Evolutionary conservation across 2,797 vertebrate species (phyloP).

Genomic region (Helicolenus hilgendorfi): DNA sequence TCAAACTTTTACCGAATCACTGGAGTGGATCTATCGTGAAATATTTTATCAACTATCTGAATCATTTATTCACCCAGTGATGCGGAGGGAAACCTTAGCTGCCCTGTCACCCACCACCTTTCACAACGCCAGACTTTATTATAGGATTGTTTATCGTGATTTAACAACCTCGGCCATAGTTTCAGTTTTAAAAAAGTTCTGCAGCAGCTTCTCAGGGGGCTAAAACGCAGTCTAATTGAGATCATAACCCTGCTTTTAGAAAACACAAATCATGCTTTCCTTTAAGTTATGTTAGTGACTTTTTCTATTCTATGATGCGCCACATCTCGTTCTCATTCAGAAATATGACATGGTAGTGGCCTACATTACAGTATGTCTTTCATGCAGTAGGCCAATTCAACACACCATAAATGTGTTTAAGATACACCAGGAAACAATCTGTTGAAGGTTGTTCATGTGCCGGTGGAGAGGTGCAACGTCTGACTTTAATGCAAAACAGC

Average conservation of each 20-base stretch:
- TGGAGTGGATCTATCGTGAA: conserved; percentile 36
- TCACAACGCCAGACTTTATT: not conserved
- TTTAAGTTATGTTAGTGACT: not conserved
- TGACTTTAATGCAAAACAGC: not conserved
- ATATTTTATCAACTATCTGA: conserved; percentile 15
- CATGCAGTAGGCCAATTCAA: not conserved
- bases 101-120: not conserved
- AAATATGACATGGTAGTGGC: not conserved
- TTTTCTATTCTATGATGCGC: not conserved
- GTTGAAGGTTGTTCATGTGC: not conserved
- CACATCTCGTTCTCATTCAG: not conserved
- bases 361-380: not conserved
- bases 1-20: conserved; percentile 5
- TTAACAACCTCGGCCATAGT: not conserved
- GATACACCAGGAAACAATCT: not conserved
- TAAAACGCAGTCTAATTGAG: not conserved
- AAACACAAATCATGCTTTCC: not conserved
- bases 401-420: not conserved
- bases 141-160: not conserved
- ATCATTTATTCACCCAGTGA: not conserved
- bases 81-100: not conserved
- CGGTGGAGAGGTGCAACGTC: not conserved
- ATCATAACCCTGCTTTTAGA: not conserved
- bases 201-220: not conserved
- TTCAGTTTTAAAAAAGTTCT: not conserved